A percentile compares a stretch with the other conserved stretches of the same genome.
Conservation (phyloP, 2,113 vertebrate genomes). For the Sphyrna mokarran region DNA sequence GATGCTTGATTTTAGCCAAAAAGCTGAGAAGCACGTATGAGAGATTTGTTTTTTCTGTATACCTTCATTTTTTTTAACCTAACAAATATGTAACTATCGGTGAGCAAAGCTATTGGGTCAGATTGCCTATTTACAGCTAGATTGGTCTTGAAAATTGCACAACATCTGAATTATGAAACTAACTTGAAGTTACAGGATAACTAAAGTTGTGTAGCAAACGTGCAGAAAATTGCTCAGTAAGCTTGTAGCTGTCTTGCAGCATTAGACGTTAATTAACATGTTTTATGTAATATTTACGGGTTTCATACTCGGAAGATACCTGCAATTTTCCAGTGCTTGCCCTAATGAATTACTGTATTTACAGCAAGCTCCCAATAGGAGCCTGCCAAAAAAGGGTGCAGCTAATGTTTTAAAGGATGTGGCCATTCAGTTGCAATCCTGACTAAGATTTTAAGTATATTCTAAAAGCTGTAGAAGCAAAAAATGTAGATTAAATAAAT, state of each 20-base stretch:
- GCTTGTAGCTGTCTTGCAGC: not conserved
- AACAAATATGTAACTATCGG: not conserved
- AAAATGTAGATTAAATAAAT: not conserved
- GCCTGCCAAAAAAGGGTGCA: not conserved
- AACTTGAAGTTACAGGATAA: not conserved
- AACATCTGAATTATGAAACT: not conserved
- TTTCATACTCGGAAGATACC: not conserved
- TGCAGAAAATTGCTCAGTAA: not conserved
- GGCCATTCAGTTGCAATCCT: not conserved
- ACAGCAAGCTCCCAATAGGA: not conserved
- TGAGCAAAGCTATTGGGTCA: not conserved
- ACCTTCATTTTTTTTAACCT: not conserved
- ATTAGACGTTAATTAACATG: not conserved
- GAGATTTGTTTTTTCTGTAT: not conserved
- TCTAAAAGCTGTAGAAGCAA: not conserved
- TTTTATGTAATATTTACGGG: not conserved
- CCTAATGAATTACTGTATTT: not conserved
- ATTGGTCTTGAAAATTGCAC: not conserved
- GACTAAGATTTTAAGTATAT: not conserved
- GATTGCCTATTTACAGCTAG: not conserved
- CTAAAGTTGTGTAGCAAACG: not conserved
- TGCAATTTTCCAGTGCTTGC: not conserved
- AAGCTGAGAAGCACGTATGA: not conserved
- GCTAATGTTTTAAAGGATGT: not conserved
- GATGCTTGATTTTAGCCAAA: too few species aligned